Evolutionary conservation across 2,113 vertebrate species (phyloP).

Genomic region (Tyto alba): DNA sequence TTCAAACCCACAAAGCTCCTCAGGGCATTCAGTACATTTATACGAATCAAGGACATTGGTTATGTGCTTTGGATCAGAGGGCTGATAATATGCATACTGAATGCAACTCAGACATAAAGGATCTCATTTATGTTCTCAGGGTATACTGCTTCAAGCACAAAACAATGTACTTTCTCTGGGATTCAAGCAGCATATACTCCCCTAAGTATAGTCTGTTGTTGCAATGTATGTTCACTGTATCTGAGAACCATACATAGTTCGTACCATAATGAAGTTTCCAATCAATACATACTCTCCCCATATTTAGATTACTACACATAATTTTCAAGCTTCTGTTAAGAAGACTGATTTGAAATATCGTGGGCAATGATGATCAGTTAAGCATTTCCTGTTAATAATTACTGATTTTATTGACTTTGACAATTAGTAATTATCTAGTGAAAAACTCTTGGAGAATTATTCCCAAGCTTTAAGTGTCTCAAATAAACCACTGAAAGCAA

Average conservation of each 20-base stretch:
- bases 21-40: slow-evolving; percentile 55
- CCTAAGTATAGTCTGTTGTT: neutral
- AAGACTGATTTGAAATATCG: neutral
- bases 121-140: slow-evolving; percentile 35
- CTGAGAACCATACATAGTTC: neutral
- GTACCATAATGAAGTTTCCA: neutral
- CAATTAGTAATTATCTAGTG: slow-evolving; percentile 13
- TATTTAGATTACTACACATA: neutral
- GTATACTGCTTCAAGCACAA: slow-evolving; percentile 40
- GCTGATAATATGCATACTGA: slow-evolving; percentile 56
- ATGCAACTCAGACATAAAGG: slow-evolving; percentile 52
- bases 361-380: neutral
- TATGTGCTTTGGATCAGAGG: slow-evolving; percentile 57
- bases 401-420: neutral
- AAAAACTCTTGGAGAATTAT: neutral
- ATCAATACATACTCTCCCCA: neutral
- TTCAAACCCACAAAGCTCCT: slow-evolving; percentile 53
- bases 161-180: slow-evolving; percentile 27
- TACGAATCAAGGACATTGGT: slow-evolving; percentile 56
- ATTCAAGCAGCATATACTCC: neutral
- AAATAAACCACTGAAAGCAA: neutral
- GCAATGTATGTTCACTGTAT: neutral
- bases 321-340: neutral
- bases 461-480: neutral
- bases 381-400: neutral